Evolutionary conservation across 2,113 vertebrate species (phyloP).

Genomic region (Hirundichthys speculiger): DNA sequence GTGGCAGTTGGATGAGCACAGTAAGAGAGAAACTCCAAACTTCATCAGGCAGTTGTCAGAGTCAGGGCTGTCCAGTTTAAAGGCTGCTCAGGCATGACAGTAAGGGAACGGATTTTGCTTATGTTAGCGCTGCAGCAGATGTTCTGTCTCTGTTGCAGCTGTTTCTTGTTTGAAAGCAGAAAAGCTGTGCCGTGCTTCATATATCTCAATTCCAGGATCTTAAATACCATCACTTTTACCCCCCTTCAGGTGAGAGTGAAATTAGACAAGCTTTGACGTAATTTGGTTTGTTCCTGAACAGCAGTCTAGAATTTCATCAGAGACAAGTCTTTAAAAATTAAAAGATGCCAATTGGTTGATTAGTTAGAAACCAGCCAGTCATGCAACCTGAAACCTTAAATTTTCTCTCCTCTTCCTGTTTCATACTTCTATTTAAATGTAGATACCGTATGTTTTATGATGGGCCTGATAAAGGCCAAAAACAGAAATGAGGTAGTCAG

Average conservation of each 20-base stretch:
- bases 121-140: conserved; percentile 65
- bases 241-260: conserved; percentile 16
- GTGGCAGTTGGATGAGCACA: conserved; percentile 57
- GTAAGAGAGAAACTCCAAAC: conserved; percentile 52
- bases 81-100: conserved; percentile 60
- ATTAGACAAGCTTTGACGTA: conserved; percentile 2
- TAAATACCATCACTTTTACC: not conserved
- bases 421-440: too few relatives aligned
- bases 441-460: too few relatives aligned
- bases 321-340: too few relatives aligned
- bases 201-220: conserved; percentile 43
- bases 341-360: too few relatives aligned
- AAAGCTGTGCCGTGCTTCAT: conserved; percentile 9
- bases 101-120: conserved; percentile 33
- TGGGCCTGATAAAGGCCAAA: too few relatives aligned
- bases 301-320: too few relatives aligned
- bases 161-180: conserved; percentile 56
- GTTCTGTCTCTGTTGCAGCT: conserved; percentile 63
- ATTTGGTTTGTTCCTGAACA: not conserved
- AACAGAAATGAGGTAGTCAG: too few relatives aligned
- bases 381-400: too few relatives aligned
- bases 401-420: too few relatives aligned
- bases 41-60: conserved; percentile 63
- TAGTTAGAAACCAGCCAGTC: too few relatives aligned
- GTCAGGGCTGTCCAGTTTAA: conserved; percentile 46